Evolutionary conservation across 2,797 vertebrate genomes (phyloP), one percentile per base, ranked within the genome.

Genomic region (Anniella stebbinsi): DNA sequence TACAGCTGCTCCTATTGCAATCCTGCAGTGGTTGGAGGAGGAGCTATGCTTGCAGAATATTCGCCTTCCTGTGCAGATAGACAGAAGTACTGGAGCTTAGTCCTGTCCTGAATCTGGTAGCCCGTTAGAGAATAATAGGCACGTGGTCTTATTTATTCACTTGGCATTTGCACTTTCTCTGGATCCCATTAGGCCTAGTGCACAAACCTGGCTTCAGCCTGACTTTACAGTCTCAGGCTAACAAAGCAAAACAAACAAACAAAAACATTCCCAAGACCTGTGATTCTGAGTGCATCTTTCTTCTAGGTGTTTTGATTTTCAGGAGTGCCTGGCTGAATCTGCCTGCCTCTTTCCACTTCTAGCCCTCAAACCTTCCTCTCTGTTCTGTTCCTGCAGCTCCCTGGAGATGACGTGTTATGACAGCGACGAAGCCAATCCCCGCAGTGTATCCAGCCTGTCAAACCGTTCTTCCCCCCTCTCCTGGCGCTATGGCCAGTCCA

Each of bases 401-500:
- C 97, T 98, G 88, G 98, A 99, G 92, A 98, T 97, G 93, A 97
- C 96, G 72, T 98, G 98, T 97, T 99, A 99, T 0, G 98, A 99
- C 97, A 99, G 98, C 0, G 98, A 99, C 0, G 99, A 99, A 38
- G 98, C 98, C 87, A 99, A 99, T 80, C 96, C 98, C 0, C 98
- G 98, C 92, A 99, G 98, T 2, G 95, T 99, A 69, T 98, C 98
- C 95, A 99, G 98, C 91, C 95, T 98, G 21, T 99, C 99, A 77
- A 99, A 98, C 93, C 98, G 98, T 93, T 99, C 99, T 0, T 99
- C 99, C 0, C 99, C 98, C 0, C 95, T 99, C 70, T 99, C 98
- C 3, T 99, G 99, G 99, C 98, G 98, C 87, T 98, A 99, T 0
- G 98, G 99, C 85, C 98, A 99, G 95, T 98, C 99, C 8, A 99